These are phyloP conservation scores for Papilio gigon DNA, from an alignment of 2,888 invertebrate genomes.

Conservation along the genomic window DNA sequence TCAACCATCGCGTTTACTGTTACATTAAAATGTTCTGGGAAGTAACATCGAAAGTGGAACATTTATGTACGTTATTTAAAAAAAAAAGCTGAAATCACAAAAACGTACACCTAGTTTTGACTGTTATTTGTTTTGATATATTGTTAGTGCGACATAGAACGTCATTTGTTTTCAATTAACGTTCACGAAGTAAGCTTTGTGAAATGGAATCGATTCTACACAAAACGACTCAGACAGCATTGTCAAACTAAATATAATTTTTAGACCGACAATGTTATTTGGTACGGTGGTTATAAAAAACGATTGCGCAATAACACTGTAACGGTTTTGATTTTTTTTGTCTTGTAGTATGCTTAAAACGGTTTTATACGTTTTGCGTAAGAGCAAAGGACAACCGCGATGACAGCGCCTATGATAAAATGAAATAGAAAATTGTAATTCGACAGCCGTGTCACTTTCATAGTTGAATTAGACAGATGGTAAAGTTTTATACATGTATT, in stretches of 20 bases:
- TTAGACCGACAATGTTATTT: neutral
- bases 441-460: too few species aligned
- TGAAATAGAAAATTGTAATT: too few species aligned
- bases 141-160: neutral
- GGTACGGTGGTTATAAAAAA: too few species aligned
- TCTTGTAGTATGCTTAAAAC: too few species aligned
- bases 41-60: constrained; percentile 4
- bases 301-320: too few species aligned
- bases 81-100: neutral
- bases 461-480: too few species aligned
- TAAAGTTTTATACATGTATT: neutral
- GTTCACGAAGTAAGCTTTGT: neutral
- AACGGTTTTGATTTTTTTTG: too few species aligned
- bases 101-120: neutral
- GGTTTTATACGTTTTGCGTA: too few species aligned
- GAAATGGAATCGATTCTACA: neutral
- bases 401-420: too few species aligned
- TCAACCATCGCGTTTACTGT: constrained; percentile 28
- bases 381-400: too few species aligned
- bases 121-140: neutral
- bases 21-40: constrained; percentile 17
- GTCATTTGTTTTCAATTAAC: neutral
- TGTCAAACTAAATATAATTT: neutral
- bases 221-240: neutral
- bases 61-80: neutral